Conservation (phyloP, 2,113 vertebrate genomes). For the Sphaerodactylus townsendi region DNA sequence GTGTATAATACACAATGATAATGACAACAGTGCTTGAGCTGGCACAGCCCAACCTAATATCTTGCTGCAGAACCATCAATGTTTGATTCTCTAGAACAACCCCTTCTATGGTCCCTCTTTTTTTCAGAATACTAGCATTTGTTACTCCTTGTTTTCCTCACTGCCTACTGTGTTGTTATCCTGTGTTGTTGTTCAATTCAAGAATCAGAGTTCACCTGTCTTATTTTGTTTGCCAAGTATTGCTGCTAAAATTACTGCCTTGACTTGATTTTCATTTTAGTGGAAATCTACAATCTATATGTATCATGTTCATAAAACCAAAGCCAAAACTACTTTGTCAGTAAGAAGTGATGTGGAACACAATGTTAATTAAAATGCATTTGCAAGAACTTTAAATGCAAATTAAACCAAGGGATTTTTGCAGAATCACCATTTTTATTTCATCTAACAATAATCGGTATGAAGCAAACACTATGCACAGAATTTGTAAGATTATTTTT, state of each 20-base stretch:
- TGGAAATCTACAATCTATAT: constrained; percentile 18
- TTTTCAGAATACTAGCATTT: neutral
- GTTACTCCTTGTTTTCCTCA: neutral
- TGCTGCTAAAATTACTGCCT: constrained; percentile 13
- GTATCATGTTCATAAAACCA: constrained; percentile 37
- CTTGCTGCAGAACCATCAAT: neutral
- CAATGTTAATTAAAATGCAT: constrained; percentile 65
- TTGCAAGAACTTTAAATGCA: constrained; percentile 58
- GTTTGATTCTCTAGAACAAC: neutral
- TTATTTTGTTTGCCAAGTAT: neutral
- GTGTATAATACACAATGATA: neutral
- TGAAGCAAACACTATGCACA: constrained; percentile 29
- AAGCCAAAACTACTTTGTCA: constrained; percentile 44
- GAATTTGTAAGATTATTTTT: constrained; percentile 30
- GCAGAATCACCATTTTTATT: constrained; percentile 54
- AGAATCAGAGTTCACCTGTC: constrained; percentile 4
- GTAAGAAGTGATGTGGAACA: constrained; percentile 43
- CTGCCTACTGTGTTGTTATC: neutral
- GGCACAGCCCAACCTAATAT: neutral
- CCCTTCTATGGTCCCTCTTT: neutral
- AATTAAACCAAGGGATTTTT: constrained; percentile 57
- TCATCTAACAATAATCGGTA: constrained; percentile 53
- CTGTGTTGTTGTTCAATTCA: constrained; percentile 12
- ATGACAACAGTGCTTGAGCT: neutral
- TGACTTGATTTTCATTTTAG: constrained; percentile 3